These are phyloP conservation scores for Nyctibius grandis DNA, from an alignment of 2,797 vertebrate species.

Conservation along the genomic window DNA sequence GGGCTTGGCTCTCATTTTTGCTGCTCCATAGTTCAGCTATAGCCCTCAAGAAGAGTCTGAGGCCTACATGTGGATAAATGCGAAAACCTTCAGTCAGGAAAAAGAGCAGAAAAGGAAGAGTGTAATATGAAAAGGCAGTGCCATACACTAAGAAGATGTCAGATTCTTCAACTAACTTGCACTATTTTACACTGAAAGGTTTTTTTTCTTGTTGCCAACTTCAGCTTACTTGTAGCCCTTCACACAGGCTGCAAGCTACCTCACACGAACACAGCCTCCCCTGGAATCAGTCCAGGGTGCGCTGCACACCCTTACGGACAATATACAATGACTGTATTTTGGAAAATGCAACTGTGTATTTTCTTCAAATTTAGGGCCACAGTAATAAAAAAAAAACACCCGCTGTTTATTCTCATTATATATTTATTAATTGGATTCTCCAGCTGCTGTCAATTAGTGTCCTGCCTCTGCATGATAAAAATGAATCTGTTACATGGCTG, in stretches of 20 bases:
- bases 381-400: constrained; percentile 34
- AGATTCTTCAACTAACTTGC: background rate
- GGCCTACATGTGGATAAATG: background rate
- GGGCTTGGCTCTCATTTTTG: background rate
- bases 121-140: background rate
- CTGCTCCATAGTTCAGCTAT: background rate
- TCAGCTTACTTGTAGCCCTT: background rate
- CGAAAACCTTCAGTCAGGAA: background rate
- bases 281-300: background rate
- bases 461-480: constrained; percentile 19
- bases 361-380: constrained; percentile 10
- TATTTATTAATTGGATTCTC: constrained; percentile 49
- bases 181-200: background rate
- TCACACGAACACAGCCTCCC: background rate
- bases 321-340: background rate
- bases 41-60: background rate
- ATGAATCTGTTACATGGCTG: constrained; percentile 1
- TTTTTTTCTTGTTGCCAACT: background rate
- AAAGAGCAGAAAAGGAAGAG: background rate
- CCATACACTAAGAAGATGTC: background rate
- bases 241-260: background rate
- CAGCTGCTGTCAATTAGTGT: constrained; percentile 38
- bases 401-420: constrained; percentile 27
- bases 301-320: background rate
- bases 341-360: background rate